Percentiles rank a stretch among this genome's conserved stretches.
Evolutionary conservation across 2,888 invertebrate species (phyloP).

Genomic region (Tethea ocularis): DNA sequence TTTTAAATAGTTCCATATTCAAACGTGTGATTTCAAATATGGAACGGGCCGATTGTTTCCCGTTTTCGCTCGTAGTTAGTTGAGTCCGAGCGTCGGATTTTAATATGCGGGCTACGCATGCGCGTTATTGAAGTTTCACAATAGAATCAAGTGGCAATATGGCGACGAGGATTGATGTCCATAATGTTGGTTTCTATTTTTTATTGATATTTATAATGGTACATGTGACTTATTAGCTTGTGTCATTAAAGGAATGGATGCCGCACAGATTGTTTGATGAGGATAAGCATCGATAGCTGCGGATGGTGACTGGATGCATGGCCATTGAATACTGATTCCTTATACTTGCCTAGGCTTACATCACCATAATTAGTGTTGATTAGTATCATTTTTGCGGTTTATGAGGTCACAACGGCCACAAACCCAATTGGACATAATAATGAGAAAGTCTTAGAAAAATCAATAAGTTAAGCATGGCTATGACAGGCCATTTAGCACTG

Average conservation of each 20-base stretch:
- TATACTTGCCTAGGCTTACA: background rate
- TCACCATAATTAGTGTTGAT: too few species aligned
- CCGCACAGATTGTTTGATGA: background rate
- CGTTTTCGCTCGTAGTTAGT: conserved; percentile 78
- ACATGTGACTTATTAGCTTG: background rate
- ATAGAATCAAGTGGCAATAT: conserved; percentile 66
- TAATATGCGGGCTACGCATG: conserved; percentile 81
- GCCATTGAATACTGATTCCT: background rate
- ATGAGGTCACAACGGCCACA: too few species aligned
- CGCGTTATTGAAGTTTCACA: conserved; percentile 77
- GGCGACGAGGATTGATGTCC: conserved; percentile 60
- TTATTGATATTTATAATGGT: conserved; percentile 41
- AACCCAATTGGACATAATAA: too few species aligned
- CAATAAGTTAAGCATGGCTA: background rate
- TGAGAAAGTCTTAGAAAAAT: background rate
- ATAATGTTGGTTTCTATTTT: conserved; percentile 52
- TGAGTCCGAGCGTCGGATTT: conserved; percentile 54
- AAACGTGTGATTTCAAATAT: conserved; percentile 78
- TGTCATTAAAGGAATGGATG: background rate
- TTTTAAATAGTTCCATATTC: conserved; percentile 83
- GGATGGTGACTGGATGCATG: background rate
- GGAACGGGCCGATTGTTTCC: conserved; percentile 79
- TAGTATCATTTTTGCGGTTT: too few species aligned
- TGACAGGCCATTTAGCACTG: too few species aligned
- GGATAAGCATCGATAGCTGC: background rate